Evolutionary conservation across 2,797 vertebrate genomes (phyloP).

Genomic region (Scolopax bukidnonensis): DNA sequence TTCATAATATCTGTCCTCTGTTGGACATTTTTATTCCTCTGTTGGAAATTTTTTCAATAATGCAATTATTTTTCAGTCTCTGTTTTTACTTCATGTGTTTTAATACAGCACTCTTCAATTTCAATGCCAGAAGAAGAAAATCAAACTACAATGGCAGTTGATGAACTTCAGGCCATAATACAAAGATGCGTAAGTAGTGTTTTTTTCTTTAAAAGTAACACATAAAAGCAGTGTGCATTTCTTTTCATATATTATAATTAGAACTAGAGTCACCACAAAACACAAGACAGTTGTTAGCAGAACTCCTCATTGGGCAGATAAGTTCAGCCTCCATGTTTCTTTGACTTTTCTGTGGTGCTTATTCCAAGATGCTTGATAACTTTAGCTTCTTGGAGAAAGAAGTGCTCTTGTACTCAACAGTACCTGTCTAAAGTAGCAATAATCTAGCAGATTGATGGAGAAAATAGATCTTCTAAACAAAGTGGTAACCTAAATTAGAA

Average conservation of each 20-base stretch:
- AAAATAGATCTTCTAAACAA: neutral
- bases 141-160: constrained; percentile 84
- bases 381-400: neutral
- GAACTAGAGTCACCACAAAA: neutral
- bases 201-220: neutral
- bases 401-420: neutral
- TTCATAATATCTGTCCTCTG: neutral
- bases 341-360: neutral
- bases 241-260: neutral
- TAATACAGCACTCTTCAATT: neutral
- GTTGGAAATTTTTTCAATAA: neutral
- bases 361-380: neutral
- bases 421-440: neutral
- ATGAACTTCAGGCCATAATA: constrained; percentile 91
- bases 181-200: constrained; percentile 92
- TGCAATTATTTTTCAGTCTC: neutral
- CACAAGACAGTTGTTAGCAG: neutral
- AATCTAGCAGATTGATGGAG: neutral
- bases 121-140: constrained; percentile 55
- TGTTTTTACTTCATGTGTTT: neutral
- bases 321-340: neutral
- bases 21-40: neutral
- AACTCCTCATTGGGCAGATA: neutral
- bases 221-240: neutral
- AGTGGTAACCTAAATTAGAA: neutral